phyloP scores from a whole-genome alignment of 2,888 invertebrate genomes.

The Disparrhopalites patrizii region DNA sequence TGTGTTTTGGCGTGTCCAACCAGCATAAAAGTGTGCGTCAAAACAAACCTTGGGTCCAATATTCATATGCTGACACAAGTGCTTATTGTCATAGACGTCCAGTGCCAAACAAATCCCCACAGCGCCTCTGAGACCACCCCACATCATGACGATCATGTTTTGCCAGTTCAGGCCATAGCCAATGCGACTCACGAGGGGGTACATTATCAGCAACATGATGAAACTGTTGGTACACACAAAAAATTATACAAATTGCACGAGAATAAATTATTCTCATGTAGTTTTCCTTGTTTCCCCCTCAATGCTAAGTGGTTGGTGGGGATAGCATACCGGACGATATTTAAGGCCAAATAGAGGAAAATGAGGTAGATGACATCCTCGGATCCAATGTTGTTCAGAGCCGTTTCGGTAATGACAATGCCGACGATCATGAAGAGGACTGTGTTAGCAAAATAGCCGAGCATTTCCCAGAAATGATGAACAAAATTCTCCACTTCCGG shows the following conservation, averaged over 20 bases:
- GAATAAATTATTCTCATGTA: too few species aligned
- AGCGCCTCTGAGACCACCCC: slow-evolving; percentile 59
- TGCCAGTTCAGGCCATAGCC: slow-evolving; percentile 62
- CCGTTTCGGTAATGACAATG: slow-evolving; percentile 59
- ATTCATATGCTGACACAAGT: slow-evolving; percentile 43
- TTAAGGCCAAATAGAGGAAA: slow-evolving; percentile 52
- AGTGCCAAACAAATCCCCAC: slow-evolving; percentile 60
- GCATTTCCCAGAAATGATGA: slow-evolving; percentile 55
- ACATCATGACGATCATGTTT: slow-evolving; percentile 59
- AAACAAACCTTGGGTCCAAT: slow-evolving; percentile 39
- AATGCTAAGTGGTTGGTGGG: too few species aligned
- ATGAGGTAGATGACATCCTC: slow-evolving; percentile 56
- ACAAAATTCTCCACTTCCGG: slow-evolving; percentile 53
- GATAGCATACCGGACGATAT: slow-evolving; percentile 53
- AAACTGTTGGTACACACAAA: slow-evolving; percentile 48
- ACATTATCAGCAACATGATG: slow-evolving; percentile 56
- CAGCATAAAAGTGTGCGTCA: background rate
- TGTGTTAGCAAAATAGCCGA: slow-evolving; percentile 57
- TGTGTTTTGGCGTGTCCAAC: too few species aligned
- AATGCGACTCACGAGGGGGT: slow-evolving; percentile 56
- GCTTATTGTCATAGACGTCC: slow-evolving; percentile 56
- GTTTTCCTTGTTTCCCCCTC: too few species aligned
- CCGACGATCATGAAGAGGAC: slow-evolving; percentile 62
- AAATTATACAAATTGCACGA: too few species aligned
- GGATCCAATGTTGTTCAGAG: slow-evolving; percentile 54